Conservation (phyloP, 2,113 vertebrate species). For the human region DNA sequence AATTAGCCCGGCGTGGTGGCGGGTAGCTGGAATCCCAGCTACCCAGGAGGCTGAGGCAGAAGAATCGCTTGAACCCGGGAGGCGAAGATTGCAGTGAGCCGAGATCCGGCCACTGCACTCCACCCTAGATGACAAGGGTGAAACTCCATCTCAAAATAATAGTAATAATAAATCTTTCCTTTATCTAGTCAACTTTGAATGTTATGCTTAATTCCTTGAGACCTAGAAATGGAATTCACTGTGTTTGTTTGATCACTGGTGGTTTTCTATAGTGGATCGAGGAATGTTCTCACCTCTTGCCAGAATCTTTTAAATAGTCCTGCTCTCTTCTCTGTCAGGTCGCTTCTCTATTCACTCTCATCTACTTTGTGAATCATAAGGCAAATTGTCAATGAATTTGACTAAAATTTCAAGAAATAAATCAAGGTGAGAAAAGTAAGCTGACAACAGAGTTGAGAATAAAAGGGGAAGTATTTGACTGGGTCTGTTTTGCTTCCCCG, state of each 20-base stretch:
- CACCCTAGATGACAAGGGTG: too few relatives aligned
- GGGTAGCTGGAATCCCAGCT: too few relatives aligned
- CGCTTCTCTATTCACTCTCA: not conserved
- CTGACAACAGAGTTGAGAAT: not conserved
- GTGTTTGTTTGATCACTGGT: not conserved
- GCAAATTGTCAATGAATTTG: not conserved
- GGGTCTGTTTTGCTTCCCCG: not conserved
- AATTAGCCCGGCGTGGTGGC: too few relatives aligned
- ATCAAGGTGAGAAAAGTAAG: not conserved
- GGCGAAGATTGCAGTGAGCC: too few relatives aligned
- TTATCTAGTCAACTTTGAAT: not conserved
- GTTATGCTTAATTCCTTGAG: not conserved
- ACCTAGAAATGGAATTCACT: not conserved
- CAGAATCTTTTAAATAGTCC: not conserved
- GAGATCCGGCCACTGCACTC: too few relatives aligned
- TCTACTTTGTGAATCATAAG: not conserved
- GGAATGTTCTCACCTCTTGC: not conserved
- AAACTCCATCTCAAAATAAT: too few relatives aligned
- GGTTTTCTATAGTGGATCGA: not conserved
- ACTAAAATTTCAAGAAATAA: not conserved
- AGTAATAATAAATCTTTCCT: not conserved
- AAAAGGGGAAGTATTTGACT: not conserved
- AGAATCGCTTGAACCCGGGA: too few relatives aligned
- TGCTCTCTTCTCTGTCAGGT: not conserved
- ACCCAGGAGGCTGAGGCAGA: too few relatives aligned